Percentiles rank a stretch among this genome's conserved stretches.
Conservation (phyloP, 92 coral and sea anemone species). For the Chrysogorgia sp. region DNA sequence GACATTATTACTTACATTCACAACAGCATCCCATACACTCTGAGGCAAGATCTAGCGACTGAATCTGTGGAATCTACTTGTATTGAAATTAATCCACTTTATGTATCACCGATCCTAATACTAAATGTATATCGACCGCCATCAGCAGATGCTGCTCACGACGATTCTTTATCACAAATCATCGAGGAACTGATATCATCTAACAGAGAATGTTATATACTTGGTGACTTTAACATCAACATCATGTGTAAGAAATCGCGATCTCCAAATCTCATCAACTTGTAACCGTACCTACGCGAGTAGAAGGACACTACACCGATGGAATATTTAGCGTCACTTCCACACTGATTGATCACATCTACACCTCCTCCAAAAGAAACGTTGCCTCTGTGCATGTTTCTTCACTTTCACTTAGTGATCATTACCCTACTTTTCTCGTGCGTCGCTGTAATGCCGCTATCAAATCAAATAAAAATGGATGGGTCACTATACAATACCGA, state of each 20-base stretch:
- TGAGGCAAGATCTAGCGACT: constrained; percentile 10
- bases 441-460: constrained; percentile 37
- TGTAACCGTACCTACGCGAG: constrained; percentile 11
- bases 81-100: constrained; percentile 26
- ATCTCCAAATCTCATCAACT: constrained; percentile 8
- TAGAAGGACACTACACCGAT: neutral
- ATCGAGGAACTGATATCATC: constrained; percentile 1
- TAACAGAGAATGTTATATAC: constrained; percentile 25
- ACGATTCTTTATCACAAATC: neutral
- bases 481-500: too few species aligned
- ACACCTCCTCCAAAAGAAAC: constrained; percentile 13
- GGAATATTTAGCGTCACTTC: constrained; percentile 19
- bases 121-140: constrained; percentile 29
- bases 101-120: constrained; percentile 24
- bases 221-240: constrained; percentile 41
- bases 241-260: neutral
- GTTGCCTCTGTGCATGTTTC: constrained; percentile 34
- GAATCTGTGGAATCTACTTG: constrained; percentile 34
- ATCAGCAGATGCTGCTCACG: constrained; percentile 15
- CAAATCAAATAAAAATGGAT: constrained; percentile 13
- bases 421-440: constrained; percentile 9
- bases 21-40: constrained; percentile 23
- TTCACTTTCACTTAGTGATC: constrained; percentile 37
- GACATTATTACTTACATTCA: constrained; percentile 41
- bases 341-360: constrained; percentile 49